These are phyloP conservation scores for Motacilla alba DNA, from an alignment of 2,113 vertebrate species.

Conservation along the genomic window DNA sequence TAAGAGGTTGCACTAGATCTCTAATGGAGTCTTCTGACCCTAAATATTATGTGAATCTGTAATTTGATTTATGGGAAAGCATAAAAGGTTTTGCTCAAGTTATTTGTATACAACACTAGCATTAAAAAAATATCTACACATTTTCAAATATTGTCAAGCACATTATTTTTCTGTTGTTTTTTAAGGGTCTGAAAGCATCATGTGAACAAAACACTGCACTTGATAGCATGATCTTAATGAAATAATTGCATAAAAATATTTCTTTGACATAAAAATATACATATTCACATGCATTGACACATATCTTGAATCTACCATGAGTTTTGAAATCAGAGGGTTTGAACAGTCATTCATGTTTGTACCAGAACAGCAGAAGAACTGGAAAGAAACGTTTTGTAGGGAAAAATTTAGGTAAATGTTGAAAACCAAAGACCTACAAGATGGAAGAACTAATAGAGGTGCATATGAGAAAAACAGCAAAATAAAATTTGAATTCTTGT, in stretches of 20 bases:
- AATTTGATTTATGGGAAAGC: not conserved
- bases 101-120: not conserved
- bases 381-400: not conserved
- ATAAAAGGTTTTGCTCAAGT: not conserved
- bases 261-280: not conserved
- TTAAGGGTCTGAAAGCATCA: not conserved
- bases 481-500: not conserved
- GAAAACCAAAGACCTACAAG: not conserved
- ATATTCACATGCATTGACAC: rapidly evolving
- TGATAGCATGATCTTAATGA: not conserved
- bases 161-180: not conserved
- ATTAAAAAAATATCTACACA: not conserved
- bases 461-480: not conserved
- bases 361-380: not conserved
- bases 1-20: not conserved
- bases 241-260: not conserved
- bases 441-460: not conserved
- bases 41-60: not conserved
- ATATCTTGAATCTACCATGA: not conserved
- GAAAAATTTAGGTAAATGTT: not conserved
- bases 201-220: not conserved
- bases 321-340: not conserved
- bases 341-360: not conserved
- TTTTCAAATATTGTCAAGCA: not conserved
- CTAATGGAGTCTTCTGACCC: not conserved